Percentiles rank a stretch among this genome's conserved stretches.
Evolutionary conservation across 2,797 vertebrate genomes (phyloP).

Genomic region (Peromyscus nudipes): DNA sequence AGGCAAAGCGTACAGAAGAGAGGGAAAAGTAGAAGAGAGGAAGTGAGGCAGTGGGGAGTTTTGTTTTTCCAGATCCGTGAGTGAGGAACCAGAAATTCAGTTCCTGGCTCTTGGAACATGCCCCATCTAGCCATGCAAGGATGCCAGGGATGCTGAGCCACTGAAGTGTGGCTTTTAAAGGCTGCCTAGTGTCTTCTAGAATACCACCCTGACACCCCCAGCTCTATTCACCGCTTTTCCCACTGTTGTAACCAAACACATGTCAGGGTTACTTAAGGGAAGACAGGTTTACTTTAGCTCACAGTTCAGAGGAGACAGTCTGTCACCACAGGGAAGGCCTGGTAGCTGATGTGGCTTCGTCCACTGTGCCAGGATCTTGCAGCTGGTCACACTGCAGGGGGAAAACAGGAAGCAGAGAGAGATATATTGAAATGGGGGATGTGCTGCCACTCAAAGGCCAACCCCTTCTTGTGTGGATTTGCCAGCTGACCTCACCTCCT

Average conservation of each 20-base stretch:
- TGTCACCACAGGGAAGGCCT: background rate
- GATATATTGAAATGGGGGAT: background rate
- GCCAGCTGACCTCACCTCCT: background rate
- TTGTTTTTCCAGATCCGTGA: background rate
- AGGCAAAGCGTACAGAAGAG: background rate
- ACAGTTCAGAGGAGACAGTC: background rate
- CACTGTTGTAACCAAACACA: background rate
- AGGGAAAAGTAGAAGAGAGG: accelerated
- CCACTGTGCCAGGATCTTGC: background rate
- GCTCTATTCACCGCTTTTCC: background rate
- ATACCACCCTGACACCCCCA: background rate
- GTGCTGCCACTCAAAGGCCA: background rate
- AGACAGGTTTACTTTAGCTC: background rate
- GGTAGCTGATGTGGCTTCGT: background rate
- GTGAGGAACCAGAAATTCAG: background rate
- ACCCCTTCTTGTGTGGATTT: background rate
- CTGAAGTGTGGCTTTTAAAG: no score
- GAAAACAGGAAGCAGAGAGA: background rate
- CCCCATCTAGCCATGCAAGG: background rate
- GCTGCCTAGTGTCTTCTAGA: background rate
- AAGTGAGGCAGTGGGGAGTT: background rate
- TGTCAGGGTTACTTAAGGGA: background rate
- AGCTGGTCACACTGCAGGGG: background rate
- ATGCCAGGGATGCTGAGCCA: accelerated
- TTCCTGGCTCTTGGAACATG: background rate